These are phyloP conservation scores for Orthonyx spaldingii DNA, from an alignment of 2,113 vertebrate genomes.

Conservation along the genomic window DNA sequence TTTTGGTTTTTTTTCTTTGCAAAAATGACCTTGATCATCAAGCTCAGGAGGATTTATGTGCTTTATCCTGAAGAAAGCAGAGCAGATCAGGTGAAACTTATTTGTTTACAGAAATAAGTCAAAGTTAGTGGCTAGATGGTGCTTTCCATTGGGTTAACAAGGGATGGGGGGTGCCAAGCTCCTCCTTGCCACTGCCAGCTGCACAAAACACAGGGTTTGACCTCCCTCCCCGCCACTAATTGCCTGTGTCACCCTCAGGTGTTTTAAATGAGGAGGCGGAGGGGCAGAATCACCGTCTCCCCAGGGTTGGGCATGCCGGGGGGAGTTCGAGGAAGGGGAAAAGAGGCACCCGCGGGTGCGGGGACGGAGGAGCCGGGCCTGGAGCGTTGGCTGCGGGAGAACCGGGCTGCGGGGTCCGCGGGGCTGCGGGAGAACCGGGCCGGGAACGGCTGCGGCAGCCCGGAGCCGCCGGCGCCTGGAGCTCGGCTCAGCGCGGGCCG, in stretches of 20 bases:
- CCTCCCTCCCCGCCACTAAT: rapidly evolving
- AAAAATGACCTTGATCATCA: neutral
- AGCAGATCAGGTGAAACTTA: neutral
- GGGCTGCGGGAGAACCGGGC: too few species aligned
- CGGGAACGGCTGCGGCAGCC: neutral
- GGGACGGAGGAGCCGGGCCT: neutral
- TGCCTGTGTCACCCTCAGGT: rapidly evolving
- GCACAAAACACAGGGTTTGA: rapidly evolving
- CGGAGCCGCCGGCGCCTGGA: neutral
- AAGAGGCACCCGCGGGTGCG: rapidly evolving
- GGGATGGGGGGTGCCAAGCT: rapidly evolving
- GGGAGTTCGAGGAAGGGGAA: neutral
- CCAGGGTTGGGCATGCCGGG: rapidly evolving
- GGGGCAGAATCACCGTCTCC: neutral
- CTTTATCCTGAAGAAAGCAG: neutral
- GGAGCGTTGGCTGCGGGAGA: neutral
- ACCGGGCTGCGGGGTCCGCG: too few species aligned
- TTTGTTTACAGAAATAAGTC: neutral
- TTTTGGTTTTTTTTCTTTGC: neutral
- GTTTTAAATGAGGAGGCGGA: neutral
- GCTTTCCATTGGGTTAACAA: neutral
- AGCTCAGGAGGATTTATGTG: neutral
- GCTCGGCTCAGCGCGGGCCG: neutral
- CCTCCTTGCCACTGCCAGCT: neutral
- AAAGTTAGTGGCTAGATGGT: rapidly evolving